Evolutionary conservation across 2,797 vertebrate species (phyloP).

Genomic region (Columba guinea): DNA sequence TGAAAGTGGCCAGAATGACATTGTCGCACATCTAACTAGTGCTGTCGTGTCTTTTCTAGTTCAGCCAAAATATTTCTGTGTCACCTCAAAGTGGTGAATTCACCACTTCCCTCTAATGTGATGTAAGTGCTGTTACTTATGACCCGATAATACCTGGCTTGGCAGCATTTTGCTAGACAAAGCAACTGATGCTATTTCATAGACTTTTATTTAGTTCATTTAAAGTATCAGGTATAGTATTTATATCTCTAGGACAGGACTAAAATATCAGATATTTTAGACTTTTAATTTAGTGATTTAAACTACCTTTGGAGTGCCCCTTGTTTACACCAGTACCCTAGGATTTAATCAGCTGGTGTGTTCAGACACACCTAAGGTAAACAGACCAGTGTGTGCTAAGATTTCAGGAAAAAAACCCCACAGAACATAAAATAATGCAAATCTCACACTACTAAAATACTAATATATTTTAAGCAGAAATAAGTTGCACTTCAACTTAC

Average conservation of each 20-base stretch:
- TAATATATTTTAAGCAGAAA: background rate
- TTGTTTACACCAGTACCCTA: background rate
- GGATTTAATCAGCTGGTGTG: background rate
- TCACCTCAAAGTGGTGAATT: background rate
- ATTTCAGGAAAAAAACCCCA: background rate
- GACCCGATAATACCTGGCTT: background rate
- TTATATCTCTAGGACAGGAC: background rate
- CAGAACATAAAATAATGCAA: background rate
- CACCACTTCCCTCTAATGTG: background rate
- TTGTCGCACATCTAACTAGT: background rate
- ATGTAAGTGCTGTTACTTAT: background rate
- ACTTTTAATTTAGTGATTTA: background rate
- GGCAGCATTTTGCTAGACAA: background rate
- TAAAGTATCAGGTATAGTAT: background rate
- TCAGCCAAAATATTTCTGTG: background rate
- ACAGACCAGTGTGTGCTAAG: background rate
- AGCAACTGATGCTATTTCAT: background rate
- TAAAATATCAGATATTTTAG: background rate
- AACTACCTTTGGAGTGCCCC: background rate
- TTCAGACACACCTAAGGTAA: background rate
- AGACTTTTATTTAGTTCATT: background rate
- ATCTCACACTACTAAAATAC: background rate
- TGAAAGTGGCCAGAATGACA: background rate
- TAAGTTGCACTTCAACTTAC: background rate
- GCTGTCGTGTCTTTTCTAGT: background rate